A percentile compares a stretch with the other conserved stretches of the same genome.
phyloP scores from a whole-genome alignment of 2,888 invertebrate genomes.

The Tinea semifulvella region DNA sequence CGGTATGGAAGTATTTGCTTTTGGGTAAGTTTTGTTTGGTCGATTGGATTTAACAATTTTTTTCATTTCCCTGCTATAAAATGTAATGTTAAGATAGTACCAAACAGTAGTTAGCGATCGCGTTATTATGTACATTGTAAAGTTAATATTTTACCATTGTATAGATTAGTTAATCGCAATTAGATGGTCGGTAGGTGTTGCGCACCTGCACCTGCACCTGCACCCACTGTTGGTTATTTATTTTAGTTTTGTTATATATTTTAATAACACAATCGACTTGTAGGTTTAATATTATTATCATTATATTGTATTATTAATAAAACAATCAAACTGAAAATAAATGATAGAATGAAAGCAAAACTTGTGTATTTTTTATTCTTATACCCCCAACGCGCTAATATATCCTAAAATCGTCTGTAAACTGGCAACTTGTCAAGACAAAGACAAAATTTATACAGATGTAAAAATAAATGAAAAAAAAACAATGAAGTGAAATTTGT shows the following conservation, averaged over 20 bases:
- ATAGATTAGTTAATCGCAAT: slow-evolving; percentile 48
- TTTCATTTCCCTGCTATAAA: too few species aligned
- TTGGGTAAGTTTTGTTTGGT: too few species aligned
- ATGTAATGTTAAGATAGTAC: slow-evolving; percentile 42
- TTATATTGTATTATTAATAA: slow-evolving; percentile 68
- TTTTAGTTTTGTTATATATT: slow-evolving; percentile 63
- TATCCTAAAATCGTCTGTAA: too few species aligned
- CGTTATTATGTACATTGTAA: slow-evolving; percentile 49
- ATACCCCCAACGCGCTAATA: too few species aligned
- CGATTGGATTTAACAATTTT: too few species aligned
- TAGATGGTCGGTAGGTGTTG: slow-evolving; percentile 27
- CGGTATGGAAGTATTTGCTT: too few species aligned
- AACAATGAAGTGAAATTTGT: too few species aligned
- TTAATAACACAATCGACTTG: slow-evolving; percentile 65
- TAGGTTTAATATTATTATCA: slow-evolving; percentile 66
- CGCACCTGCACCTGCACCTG: slow-evolving; percentile 25
- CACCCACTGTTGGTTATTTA: slow-evolving; percentile 34
- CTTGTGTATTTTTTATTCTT: too few species aligned
- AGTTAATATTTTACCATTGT: slow-evolving; percentile 63
- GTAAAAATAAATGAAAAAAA: too few species aligned
- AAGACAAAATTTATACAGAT: too few species aligned
- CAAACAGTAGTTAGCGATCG: slow-evolving; percentile 64
- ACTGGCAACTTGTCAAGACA: too few species aligned
- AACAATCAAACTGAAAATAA: slow-evolving; percentile 65
- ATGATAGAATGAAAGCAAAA: slow-evolving; percentile 57